Evolutionary conservation across 2,888 invertebrate species (phyloP).

Genomic region (Cetonia aurata): DNA sequence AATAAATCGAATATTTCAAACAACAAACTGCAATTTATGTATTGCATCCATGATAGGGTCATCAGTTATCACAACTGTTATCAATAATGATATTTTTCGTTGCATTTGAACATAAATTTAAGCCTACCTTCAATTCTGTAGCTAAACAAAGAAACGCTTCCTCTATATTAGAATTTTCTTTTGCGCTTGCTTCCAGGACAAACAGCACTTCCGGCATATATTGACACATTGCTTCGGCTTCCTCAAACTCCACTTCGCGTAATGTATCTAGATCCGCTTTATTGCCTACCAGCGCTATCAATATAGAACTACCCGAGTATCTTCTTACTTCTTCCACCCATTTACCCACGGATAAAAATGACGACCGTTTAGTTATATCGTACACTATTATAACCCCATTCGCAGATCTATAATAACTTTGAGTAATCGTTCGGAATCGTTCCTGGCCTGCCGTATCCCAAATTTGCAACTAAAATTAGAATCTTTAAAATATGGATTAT

Average conservation of each 20-base stretch:
- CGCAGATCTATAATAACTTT: slow-evolving; percentile 96
- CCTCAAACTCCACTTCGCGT: slow-evolving; percentile 86
- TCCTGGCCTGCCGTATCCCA: slow-evolving; percentile 99
- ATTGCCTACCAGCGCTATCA: slow-evolving; percentile 92
- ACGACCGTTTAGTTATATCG: slow-evolving; percentile 93
- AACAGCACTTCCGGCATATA: slow-evolving; percentile 89
- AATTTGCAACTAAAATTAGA: slow-evolving; percentile 81
- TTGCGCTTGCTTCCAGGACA: slow-evolving; percentile 91
- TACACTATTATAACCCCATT: slow-evolving; percentile 98
- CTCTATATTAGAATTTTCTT: slow-evolving; percentile 92
- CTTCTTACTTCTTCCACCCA: slow-evolving; percentile 97
- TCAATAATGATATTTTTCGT: background rate
- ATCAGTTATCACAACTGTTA: background rate
- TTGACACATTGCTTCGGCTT: slow-evolving; percentile 88
- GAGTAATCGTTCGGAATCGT: slow-evolving; percentile 95
- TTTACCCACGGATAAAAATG: slow-evolving; percentile 90
- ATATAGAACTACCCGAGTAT: slow-evolving; percentile 93
- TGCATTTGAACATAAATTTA: background rate
- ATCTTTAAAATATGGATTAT: slow-evolving; percentile 5
- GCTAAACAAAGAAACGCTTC: slow-evolving; percentile 89
- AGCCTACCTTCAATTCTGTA: slow-evolving; percentile 83
- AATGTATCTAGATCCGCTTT: slow-evolving; percentile 88
- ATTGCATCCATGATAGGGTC: background rate
- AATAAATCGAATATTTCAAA: background rate
- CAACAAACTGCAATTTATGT: background rate